Conservation (phyloP, 2,113 vertebrate species). For the Calypte anna region DNA sequence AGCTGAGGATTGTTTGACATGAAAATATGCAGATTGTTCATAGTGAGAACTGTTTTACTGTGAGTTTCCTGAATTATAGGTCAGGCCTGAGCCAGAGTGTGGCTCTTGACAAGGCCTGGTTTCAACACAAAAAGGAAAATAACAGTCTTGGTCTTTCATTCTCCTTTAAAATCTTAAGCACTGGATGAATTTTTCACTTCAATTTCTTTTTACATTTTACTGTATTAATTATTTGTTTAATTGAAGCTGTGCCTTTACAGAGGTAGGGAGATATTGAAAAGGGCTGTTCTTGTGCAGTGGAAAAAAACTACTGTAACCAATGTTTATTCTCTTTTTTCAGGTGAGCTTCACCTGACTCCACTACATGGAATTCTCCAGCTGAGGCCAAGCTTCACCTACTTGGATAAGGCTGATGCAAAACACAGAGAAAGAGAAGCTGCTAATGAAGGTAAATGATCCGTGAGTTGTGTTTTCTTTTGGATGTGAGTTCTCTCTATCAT, state of each 20-base stretch:
- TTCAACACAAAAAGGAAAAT: not conserved
- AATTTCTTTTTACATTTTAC: not conserved
- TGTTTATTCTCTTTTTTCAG: conserved; percentile 66
- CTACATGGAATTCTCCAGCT: conserved; percentile 96
- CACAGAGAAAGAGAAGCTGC: conserved; percentile 93
- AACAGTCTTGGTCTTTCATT: not conserved
- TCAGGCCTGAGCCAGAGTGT: not conserved
- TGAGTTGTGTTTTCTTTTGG: not conserved
- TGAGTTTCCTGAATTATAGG: not conserved
- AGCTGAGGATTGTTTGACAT: not conserved
- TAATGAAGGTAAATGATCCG: conserved; percentile 84
- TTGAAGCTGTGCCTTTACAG: not conserved
- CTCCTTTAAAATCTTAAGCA: not conserved
- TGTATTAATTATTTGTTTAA: not conserved
- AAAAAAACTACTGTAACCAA: not conserved
- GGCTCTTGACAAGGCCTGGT: not conserved
- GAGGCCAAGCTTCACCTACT: conserved; percentile 94
- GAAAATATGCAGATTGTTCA: not conserved
- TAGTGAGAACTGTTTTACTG: not conserved
- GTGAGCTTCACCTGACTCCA: conserved; percentile 95
- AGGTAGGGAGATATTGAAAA: not conserved
- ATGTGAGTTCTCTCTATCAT: not conserved
- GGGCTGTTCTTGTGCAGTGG: not conserved
- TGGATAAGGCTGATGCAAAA: conserved; percentile 96
- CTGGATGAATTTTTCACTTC: conserved; percentile 10